A percentile compares a stretch with the other conserved stretches of the same genome.
Conservation (phyloP, 2,888 invertebrate genomes). For the Opisthograptis luteolata region DNA sequence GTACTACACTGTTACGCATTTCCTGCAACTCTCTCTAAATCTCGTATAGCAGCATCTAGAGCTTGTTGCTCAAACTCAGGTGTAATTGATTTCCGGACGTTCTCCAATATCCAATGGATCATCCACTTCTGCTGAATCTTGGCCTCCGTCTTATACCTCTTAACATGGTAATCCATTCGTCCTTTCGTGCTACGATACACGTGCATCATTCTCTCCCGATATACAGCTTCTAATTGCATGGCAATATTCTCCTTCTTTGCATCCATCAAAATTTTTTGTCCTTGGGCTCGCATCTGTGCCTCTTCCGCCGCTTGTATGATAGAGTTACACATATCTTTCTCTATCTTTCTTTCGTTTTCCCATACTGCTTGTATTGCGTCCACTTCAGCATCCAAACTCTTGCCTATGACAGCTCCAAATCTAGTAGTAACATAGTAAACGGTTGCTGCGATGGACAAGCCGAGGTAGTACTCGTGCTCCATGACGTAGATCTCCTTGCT, state of each 20-base stretch:
- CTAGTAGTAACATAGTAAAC: slow-evolving; percentile 85
- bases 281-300: slow-evolving; percentile 90
- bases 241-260: slow-evolving; percentile 96
- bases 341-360: slow-evolving; percentile 79
- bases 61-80: slow-evolving; percentile 95
- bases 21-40: slow-evolving; percentile 88
- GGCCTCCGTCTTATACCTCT: slow-evolving; percentile 89
- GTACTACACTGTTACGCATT: slow-evolving; percentile 15
- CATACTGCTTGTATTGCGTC: slow-evolving; percentile 83
- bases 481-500: slow-evolving; percentile 97
- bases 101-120: slow-evolving; percentile 94
- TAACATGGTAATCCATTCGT: slow-evolving; percentile 95
- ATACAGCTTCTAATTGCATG: slow-evolving; percentile 97
- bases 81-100: slow-evolving; percentile 90
- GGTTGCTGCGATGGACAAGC: slow-evolving; percentile 88
- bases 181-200: slow-evolving; percentile 86
- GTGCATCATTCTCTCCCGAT: slow-evolving; percentile 85
- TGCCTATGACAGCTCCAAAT: slow-evolving; percentile 86
- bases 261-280: slow-evolving; percentile 89
- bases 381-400: slow-evolving; percentile 87
- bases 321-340: slow-evolving; percentile 73
- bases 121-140: slow-evolving; percentile 96
- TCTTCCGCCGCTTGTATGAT: slow-evolving; percentile 86
- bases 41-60: slow-evolving; percentile 92
- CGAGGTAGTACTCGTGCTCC: slow-evolving; percentile 95